Evolutionary conservation across 2,888 invertebrate species (phyloP).

Genomic region (Tetragnatha montana): DNA sequence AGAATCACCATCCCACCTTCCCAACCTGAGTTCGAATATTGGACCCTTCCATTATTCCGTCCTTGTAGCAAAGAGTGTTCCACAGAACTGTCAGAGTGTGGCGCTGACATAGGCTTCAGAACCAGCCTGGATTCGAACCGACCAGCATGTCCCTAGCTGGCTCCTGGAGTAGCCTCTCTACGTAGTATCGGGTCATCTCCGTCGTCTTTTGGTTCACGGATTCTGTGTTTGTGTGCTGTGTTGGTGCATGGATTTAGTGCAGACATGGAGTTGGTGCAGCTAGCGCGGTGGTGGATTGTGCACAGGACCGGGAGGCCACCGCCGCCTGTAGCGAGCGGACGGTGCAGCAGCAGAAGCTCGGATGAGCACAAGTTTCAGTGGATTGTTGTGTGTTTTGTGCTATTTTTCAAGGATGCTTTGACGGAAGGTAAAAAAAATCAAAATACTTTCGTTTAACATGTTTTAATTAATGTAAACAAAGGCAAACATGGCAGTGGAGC

Average conservation of each 20-base stretch:
- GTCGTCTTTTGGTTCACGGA: constrained; percentile 12
- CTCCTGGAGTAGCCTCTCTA: constrained; percentile 3
- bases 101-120: constrained; percentile 66
- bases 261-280: constrained; percentile 31
- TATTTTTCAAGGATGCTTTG: constrained; percentile 39
- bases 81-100: constrained; percentile 66
- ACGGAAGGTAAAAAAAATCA: constrained; percentile 43
- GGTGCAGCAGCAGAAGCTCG: background rate
- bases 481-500: no score
- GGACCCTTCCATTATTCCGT: constrained; percentile 57
- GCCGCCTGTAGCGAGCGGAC: constrained; percentile 20
- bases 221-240: constrained; percentile 3
- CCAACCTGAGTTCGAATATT: constrained; percentile 51
- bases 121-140: constrained; percentile 50
- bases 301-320: constrained; percentile 55
- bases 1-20: constrained; percentile 37
- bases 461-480: no score
- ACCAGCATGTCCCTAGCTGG: constrained; percentile 40
- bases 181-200: constrained; percentile 5
- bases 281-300: constrained; percentile 33
- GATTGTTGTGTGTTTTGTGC: constrained; percentile 35
- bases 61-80: constrained; percentile 59
- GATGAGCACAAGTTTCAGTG: constrained; percentile 38
- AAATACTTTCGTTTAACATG: no score
- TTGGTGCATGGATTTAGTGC: constrained; percentile 20